A percentile compares a stretch with the other conserved stretches of the same genome.
These are phyloP conservation scores for Dendrolimus houi DNA, from an alignment of 2,888 invertebrate species.

Conservation along the genomic window DNA sequence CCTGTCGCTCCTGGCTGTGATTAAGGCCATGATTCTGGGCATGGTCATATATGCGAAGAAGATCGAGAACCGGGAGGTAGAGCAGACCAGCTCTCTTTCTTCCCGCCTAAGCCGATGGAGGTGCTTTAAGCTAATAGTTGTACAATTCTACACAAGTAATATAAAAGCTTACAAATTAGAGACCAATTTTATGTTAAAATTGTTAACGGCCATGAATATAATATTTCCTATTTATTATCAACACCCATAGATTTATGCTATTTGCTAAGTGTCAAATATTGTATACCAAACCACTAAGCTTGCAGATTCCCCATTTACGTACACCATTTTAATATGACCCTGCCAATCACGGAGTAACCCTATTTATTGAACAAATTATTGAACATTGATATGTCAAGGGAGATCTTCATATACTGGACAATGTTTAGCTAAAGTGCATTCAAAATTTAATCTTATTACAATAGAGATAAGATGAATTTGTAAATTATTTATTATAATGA, in stretches of 20 bases:
- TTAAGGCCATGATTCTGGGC: too few species aligned
- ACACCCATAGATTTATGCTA: not conserved
- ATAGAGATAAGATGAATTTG: slow-evolving; percentile 14
- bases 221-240: not conserved
- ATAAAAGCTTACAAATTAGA: too few species aligned
- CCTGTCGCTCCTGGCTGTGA: too few species aligned
- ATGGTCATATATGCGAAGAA: too few species aligned
- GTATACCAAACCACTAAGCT: slow-evolving; percentile 19
- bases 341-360: not conserved
- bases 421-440: not conserved
- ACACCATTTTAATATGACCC: slow-evolving; percentile 19
- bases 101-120: too few species aligned
- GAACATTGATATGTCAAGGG: not conserved
- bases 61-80: too few species aligned
- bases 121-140: too few species aligned
- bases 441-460: slow-evolving; percentile 7
- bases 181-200: too few species aligned
- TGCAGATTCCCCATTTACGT: slow-evolving; percentile 15
- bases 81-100: too few species aligned
- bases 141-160: too few species aligned
- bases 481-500: slow-evolving; percentile 13
- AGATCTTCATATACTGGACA: slow-evolving; percentile 15
- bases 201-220: too few species aligned
- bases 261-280: slow-evolving; percentile 14
- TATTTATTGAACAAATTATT: not conserved